Percentiles rank a stretch among this genome's conserved stretches.
These are phyloP conservation scores for Elanus axillaris DNA, from an alignment of 2,113 vertebrate species.

Conservation along the genomic window DNA sequence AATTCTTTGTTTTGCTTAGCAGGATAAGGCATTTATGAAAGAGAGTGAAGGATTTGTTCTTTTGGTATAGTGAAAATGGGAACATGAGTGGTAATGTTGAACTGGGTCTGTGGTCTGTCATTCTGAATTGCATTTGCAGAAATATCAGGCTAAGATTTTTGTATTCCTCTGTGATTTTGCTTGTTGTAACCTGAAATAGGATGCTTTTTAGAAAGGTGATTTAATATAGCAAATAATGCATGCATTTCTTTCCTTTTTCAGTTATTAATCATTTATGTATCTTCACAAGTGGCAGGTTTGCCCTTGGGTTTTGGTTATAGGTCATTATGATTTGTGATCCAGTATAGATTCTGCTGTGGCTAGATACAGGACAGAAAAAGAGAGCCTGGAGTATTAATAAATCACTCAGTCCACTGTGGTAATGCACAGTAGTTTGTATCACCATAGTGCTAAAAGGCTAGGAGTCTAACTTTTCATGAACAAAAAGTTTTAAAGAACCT, in stretches of 20 bases:
- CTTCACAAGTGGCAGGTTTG: not conserved
- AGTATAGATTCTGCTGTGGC: not conserved
- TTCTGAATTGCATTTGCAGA: not conserved
- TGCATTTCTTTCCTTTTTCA: not conserved
- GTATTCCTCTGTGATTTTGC: not conserved
- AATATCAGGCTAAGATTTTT: not conserved
- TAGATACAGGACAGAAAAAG: not conserved
- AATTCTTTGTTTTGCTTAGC: not conserved
- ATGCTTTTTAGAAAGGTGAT: not conserved
- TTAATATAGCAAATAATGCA: not conserved
- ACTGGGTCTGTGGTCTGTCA: not conserved
- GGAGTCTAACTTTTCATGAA: not conserved
- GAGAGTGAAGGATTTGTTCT: not conserved
- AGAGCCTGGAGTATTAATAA: constrained; percentile 20
- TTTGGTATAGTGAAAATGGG: not conserved
- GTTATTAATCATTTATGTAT: not conserved
- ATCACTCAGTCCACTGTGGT: not conserved
- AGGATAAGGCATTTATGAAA: not conserved
- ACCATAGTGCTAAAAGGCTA: not conserved
- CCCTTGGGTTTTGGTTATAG: not conserved
- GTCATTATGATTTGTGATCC: not conserved
- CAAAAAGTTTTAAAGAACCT: not conserved
- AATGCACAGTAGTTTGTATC: not conserved
- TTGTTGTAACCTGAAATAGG: not conserved
- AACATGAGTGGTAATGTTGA: not conserved